These are phyloP conservation scores for Solenodon paradoxus DNA, from an alignment of 2,113 vertebrate species.

Conservation along the genomic window DNA sequence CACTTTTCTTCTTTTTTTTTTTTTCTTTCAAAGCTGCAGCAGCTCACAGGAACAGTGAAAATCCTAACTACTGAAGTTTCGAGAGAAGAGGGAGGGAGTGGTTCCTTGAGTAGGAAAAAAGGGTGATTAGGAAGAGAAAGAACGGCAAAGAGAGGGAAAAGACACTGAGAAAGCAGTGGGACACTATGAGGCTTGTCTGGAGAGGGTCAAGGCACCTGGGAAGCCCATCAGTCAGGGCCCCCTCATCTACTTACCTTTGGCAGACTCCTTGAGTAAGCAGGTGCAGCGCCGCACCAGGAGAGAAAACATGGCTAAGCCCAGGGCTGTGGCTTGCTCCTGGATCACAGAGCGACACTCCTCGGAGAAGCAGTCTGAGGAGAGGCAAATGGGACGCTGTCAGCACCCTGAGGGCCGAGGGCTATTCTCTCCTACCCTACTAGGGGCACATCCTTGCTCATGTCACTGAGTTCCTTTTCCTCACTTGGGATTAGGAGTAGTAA, in stretches of 20 bases:
- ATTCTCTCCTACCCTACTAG: background rate
- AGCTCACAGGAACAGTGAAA: slow-evolving; percentile 10
- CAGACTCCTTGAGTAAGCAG: slow-evolving; percentile 86
- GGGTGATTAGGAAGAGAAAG: background rate
- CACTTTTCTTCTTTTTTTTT: slow-evolving; percentile 9
- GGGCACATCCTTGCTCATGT: background rate
- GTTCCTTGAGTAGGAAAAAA: background rate
- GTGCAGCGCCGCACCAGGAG: slow-evolving; percentile 93
- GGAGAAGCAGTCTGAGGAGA: slow-evolving; percentile 77
- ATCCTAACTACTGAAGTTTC: slow-evolving; percentile 15
- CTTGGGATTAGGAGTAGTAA: background rate
- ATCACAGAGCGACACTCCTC: slow-evolving; percentile 91
- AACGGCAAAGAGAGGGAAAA: background rate
- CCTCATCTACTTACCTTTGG: slow-evolving; percentile 84
- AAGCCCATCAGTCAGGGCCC: background rate
- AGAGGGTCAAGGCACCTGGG: background rate
- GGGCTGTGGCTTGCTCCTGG: slow-evolving; percentile 92
- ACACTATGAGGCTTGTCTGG: background rate
- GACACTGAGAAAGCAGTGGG: background rate
- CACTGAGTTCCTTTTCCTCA: background rate
- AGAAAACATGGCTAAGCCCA: slow-evolving; percentile 95
- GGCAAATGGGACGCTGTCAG: slow-evolving; percentile 64
- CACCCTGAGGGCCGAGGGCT: background rate
- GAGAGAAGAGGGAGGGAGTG: background rate
- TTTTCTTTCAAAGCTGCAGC: background rate